Evolutionary conservation across 2,888 invertebrate genomes (phyloP).

Genomic region (Meiosimyza platycephala): DNA sequence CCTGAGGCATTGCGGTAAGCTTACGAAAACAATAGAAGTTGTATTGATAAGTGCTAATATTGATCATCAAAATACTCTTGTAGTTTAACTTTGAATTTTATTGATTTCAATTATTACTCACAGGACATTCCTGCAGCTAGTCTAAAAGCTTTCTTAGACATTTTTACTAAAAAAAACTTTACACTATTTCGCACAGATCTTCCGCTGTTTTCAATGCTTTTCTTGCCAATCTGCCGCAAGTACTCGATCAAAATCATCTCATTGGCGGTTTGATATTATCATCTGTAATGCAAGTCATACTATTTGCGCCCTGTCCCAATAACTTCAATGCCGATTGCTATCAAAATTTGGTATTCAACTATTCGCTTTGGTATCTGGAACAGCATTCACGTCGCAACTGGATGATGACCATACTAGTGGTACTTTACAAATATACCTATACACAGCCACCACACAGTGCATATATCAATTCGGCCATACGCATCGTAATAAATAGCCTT

Average conservation of each 20-base stretch:
- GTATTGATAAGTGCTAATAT: background rate
- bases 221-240: constrained; percentile 90
- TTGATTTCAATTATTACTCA: background rate
- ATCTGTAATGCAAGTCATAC: constrained; percentile 82
- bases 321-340: constrained; percentile 71
- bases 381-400: constrained; percentile 89
- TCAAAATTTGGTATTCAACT: constrained; percentile 72
- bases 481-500: constrained; percentile 91
- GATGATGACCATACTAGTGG: constrained; percentile 91
- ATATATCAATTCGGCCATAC: constrained; percentile 83
- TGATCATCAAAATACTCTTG: no score
- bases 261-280: constrained; percentile 92
- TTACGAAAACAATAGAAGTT: background rate
- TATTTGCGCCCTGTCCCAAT: constrained; percentile 85
- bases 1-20: constrained; percentile 83
- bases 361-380: constrained; percentile 90
- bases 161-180: background rate
- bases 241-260: constrained; percentile 94
- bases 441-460: constrained; percentile 76
- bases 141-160: no score
- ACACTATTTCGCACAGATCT: constrained; percentile 69
- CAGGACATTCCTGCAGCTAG: no score
- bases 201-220: constrained; percentile 97
- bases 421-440: constrained; percentile 94
- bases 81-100: background rate